Conservation (phyloP, 2,888 invertebrate species). For the Ganaspis brasiliensis region DNA sequence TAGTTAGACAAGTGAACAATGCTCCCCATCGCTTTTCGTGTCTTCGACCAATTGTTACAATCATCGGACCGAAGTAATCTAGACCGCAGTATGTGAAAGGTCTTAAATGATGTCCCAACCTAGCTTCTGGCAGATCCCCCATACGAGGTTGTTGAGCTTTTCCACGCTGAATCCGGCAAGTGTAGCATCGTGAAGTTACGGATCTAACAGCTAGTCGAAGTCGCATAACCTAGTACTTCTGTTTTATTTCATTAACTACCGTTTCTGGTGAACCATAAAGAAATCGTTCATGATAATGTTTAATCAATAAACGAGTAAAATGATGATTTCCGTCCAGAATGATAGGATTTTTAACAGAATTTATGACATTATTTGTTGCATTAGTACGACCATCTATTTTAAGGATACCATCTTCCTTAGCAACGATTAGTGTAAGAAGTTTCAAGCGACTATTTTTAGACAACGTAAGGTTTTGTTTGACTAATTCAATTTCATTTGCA, state of each 20-base stretch:
- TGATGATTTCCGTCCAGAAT: slow-evolving; percentile 59
- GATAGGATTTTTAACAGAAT: slow-evolving; percentile 55
- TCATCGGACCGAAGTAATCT: slow-evolving; percentile 61
- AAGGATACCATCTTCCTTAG: slow-evolving; percentile 36
- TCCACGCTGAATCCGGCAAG: slow-evolving; percentile 11
- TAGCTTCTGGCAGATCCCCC: slow-evolving; percentile 13
- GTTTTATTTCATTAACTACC: slow-evolving; percentile 53
- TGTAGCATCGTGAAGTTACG: not conserved
- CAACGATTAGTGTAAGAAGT: slow-evolving; percentile 36
- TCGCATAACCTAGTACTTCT: slow-evolving; percentile 51
- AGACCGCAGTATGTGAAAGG: slow-evolving; percentile 54
- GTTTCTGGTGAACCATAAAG: slow-evolving; percentile 40
- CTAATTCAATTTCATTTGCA: slow-evolving; percentile 12
- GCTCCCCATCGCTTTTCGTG: slow-evolving; percentile 62
- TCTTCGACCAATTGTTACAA: slow-evolving; percentile 52
- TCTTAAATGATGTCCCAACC: slow-evolving; percentile 46
- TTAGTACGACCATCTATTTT: slow-evolving; percentile 31
- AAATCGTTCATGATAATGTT: slow-evolving; percentile 47
- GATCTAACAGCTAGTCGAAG: slow-evolving; percentile 48
- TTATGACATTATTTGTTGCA: slow-evolving; percentile 35
- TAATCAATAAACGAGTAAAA: slow-evolving; percentile 54
- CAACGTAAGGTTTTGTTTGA: slow-evolving; percentile 31
- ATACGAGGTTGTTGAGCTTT: slow-evolving; percentile 47
- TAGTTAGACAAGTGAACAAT: slow-evolving; percentile 60
- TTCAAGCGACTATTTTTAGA: slow-evolving; percentile 34